Percentiles rank a stretch among this genome's conserved stretches.
Evolutionary conservation across 2,888 invertebrate species (phyloP).

Genomic region (Drosophila mulleri): DNA sequence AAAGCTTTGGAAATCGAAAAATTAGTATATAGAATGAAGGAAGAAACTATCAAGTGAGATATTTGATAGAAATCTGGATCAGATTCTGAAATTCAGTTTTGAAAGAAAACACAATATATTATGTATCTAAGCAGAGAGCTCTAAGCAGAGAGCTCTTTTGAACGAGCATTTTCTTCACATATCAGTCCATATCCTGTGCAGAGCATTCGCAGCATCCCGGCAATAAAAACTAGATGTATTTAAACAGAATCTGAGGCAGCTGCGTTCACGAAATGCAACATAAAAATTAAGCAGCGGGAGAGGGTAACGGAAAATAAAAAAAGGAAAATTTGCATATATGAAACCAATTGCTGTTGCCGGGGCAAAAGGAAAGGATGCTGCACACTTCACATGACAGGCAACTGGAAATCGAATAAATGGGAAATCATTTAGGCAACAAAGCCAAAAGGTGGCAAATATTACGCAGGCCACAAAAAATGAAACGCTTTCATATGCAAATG

Average conservation of each 20-base stretch:
- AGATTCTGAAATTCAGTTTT: not conserved
- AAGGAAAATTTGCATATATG: conserved; percentile 75
- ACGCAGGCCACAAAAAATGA: conserved; percentile 50
- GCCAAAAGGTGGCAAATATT: conserved; percentile 76
- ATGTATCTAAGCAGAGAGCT: not conserved
- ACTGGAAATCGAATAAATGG: conserved; percentile 54
- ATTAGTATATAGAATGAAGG: too few species aligned
- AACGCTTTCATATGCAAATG: conserved; percentile 81
- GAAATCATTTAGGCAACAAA: conserved; percentile 73
- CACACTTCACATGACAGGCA: conserved; percentile 64
- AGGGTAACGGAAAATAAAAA: conserved; percentile 17
- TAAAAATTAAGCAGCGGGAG: conserved; percentile 31
- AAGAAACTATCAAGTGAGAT: too few species aligned
- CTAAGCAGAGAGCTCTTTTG: not conserved
- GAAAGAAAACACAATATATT: not conserved
- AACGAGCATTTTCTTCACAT: not conserved
- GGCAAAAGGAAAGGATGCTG: conserved; percentile 56
- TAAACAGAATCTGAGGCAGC: conserved; percentile 54
- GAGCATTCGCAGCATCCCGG: conserved; percentile 32
- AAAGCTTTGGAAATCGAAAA: too few species aligned
- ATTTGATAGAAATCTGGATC: too few species aligned
- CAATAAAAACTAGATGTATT: conserved; percentile 33
- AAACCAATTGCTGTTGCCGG: conserved; percentile 67
- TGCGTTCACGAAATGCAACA: conserved; percentile 60
- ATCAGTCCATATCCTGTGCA: conserved; percentile 19